Base-by-base conservation (phyloP, 2,888 invertebrate species). In the Acrobasis repandana region DNA sequence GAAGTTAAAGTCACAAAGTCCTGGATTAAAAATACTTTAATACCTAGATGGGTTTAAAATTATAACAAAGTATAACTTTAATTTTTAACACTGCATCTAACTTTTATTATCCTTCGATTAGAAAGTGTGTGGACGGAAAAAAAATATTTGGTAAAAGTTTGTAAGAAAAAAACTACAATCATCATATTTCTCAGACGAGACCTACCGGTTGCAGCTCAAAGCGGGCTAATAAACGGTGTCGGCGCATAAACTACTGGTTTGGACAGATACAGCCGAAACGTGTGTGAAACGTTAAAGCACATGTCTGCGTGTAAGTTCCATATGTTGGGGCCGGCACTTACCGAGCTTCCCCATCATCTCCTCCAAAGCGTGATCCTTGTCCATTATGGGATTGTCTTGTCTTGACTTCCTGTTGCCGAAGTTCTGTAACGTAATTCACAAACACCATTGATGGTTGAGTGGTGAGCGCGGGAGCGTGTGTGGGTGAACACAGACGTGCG, bases 261-360 rank as follows among this genome's bases (percentile, higher is more conserved):
- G 28, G 28, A 28, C 43, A 43, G 49, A 59, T 18, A 50, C 28
- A 38, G 18, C 49, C n/a, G 43, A 51, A 51, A 71, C 71, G 65
- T 67, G 65, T 67, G 65, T 62, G 62, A 63, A 72, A 73, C 73
- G 74, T 73, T 76, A 76, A 77, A 73, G 72, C 71, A 65, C 65
- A 63, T 63, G 61, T 33, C 60, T 33, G 46, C 38, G 50, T 50
- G 58, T 20, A 63, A 56, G 61, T 63, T 65, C 80, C 83, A 86
- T 85, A 86, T 85, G 86, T 71, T 82, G 47, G 18, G 64, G 59
- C 56, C 52, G 58, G 54, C 50, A 85, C 92, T 93, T 74, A 95
- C 94, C 94, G 73, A 95, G 85, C 80, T 94, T 94, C 73, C 93
- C 94, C 95, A 95, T 94, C 80, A 94, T 93, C 71, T 94, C 94